phyloP scores from a whole-genome alignment of 1,140 invertebrate species.

The Trichonephila inaurata region DNA sequence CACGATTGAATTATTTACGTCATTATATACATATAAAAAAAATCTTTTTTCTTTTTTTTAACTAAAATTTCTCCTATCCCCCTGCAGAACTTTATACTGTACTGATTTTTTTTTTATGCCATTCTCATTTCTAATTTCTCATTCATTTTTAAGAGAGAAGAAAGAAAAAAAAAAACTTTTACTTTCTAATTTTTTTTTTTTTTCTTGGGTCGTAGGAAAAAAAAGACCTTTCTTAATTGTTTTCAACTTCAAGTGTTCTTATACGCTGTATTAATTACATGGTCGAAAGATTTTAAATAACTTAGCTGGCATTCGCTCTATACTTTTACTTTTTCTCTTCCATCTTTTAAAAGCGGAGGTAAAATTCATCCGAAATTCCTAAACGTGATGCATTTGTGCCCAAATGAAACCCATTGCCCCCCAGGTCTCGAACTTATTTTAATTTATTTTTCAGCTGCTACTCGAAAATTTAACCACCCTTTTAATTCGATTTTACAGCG shows the following conservation, averaged over 20 bases:
- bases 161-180: not conserved
- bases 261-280: constrained; percentile 70
- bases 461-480: constrained; percentile 58
- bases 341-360: not conserved
- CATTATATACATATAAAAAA: not conserved
- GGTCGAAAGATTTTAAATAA: constrained; percentile 71
- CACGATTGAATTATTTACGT: constrained; percentile 74
- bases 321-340: not conserved
- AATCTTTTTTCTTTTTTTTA: not conserved
- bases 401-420: constrained; percentile 12
- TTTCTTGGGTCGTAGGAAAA: not conserved
- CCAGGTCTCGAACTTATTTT: constrained; percentile 41
- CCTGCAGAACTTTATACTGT: not conserved
- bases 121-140: constrained; percentile 59
- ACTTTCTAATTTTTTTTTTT: constrained; percentile 47
- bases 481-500: constrained; percentile 68
- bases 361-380: constrained; percentile 9
- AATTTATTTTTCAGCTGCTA: constrained; percentile 70
- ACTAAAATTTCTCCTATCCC: not conserved
- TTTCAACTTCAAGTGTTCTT: constrained; percentile 75
- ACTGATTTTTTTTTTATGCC: constrained; percentile 17
- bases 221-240: constrained; percentile 64
- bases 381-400: constrained; percentile 33
- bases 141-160: constrained; percentile 46
- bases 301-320: constrained; percentile 46